Evolutionary conservation across 2,113 vertebrate genomes (phyloP), one percentile per base, ranked within the genome.

Genomic region (Oxyruncus cristatus): DNA sequence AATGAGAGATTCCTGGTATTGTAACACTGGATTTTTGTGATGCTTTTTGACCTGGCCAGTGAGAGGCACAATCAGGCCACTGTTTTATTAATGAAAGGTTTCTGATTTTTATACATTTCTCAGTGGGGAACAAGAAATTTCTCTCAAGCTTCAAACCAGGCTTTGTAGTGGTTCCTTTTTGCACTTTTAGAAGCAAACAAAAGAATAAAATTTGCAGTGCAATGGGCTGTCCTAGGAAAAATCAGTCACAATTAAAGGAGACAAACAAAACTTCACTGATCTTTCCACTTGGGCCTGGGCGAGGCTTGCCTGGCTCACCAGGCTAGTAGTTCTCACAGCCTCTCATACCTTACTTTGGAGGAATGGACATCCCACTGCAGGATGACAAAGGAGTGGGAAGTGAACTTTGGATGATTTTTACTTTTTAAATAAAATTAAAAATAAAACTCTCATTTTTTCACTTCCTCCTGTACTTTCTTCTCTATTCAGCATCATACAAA

Each of bases 51-150:
- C 76, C 58, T 76, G 66, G 41, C 52, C 71, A 78, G 39, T 30
- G 47, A 95, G 41, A 89, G 58, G 56, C 62, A 74, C 30, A 90
- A 55, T 21, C 68, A 77, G 85, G 65, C 68, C 35, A 58, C 74
- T 56, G 8, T 41, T 82, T 6, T 49, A 58, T 70, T 93, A 93
- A 56, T 68, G 62, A 93, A 44, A 72, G 85, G 8, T 35, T 93
- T 93, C 79, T 92, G 82, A 70, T 85, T 93, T 92, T 85, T 86
- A 37, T 55, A 22, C 20, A 7, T 80, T 80, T 80, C 46, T 95
- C 46, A 42, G 28, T 58, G 27, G 24, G 32, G 8, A 83, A 58
- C 37, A 67, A 30, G 35, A 86, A 76, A 30, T 83, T 80, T 90
- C 49, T 33, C 55, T 85, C 15, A 28, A 68, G 49, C 15, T 79